Conservation (phyloP, 2,888 invertebrate species). For the Hermaeophaga mercurialis region DNA sequence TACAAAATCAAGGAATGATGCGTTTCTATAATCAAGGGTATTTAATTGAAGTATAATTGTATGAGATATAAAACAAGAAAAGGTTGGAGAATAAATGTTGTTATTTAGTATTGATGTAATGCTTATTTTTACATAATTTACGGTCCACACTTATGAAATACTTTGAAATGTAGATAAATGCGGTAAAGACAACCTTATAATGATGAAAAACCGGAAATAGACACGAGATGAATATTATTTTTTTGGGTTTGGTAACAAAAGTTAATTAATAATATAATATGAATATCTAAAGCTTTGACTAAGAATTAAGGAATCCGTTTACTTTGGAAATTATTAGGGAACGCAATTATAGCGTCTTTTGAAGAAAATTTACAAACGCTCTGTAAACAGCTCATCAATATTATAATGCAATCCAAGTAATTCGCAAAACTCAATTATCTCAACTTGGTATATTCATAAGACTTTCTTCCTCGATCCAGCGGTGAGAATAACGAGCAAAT, state of each 20-base stretch:
- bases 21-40: too few species aligned
- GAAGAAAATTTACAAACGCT: conserved; percentile 22
- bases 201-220: neutral
- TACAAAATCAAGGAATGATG: too few species aligned
- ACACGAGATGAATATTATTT: conserved; percentile 3
- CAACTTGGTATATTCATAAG: conserved; percentile 24
- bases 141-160: too few species aligned
- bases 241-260: conserved; percentile 4
- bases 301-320: conserved; percentile 14
- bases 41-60: too few species aligned
- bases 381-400: conserved; percentile 26
- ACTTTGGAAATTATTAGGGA: conserved; percentile 14
- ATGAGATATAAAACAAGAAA: too few species aligned
- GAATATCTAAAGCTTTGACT: conserved; percentile 13
- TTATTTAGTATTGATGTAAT: too few species aligned
- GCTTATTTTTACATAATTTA: too few species aligned
- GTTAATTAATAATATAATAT: conserved; percentile 15
- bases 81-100: too few species aligned
- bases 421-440: conserved; percentile 31
- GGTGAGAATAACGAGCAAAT: conserved; percentile 38
- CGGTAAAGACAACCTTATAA: neutral
- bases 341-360: conserved; percentile 12
- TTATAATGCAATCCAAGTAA: conserved; percentile 28
- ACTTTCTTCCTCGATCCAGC: conserved; percentile 24
- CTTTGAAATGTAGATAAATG: neutral